These are phyloP conservation scores for Heteromormyrus szaboi DNA, from an alignment of 2,797 vertebrate genomes.

Conservation along the genomic window DNA sequence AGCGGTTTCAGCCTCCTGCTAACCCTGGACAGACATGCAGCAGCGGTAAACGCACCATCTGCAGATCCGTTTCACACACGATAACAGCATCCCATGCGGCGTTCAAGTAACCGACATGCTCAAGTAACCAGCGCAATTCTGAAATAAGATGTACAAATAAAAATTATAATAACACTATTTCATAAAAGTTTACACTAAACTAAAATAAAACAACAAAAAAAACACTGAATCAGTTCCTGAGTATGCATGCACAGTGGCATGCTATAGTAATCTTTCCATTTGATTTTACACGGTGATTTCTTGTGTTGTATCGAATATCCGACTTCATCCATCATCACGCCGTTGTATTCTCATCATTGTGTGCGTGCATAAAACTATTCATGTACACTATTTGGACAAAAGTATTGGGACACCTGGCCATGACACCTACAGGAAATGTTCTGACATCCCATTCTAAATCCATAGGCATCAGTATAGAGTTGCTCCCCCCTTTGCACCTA, in stretches of 20 bases:
- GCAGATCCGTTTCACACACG: neutral
- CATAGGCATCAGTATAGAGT: neutral
- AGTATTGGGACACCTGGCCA: neutral
- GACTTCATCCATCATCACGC: neutral
- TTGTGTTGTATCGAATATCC: neutral
- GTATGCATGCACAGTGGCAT: neutral
- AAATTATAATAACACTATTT: neutral
- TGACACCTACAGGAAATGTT: neutral
- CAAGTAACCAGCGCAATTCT: neutral
- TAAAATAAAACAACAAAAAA: neutral
- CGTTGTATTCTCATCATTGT: neutral
- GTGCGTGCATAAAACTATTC: neutral
- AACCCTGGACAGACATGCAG: neutral
- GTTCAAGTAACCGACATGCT: neutral
- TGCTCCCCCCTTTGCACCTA: neutral
- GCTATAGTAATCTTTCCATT: neutral
- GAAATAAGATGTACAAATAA: neutral
- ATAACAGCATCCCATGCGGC: neutral
- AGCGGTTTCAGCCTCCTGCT: neutral
- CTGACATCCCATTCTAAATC: neutral
- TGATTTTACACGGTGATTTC: neutral
- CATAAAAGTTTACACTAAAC: neutral
- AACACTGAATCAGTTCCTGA: neutral
- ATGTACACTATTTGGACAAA: neutral
- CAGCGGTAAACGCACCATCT: neutral